Percentiles rank a stretch among this genome's conserved stretches.
Conservation (phyloP, 2,113 vertebrate genomes). For the Chloroceryle aenea region DNA sequence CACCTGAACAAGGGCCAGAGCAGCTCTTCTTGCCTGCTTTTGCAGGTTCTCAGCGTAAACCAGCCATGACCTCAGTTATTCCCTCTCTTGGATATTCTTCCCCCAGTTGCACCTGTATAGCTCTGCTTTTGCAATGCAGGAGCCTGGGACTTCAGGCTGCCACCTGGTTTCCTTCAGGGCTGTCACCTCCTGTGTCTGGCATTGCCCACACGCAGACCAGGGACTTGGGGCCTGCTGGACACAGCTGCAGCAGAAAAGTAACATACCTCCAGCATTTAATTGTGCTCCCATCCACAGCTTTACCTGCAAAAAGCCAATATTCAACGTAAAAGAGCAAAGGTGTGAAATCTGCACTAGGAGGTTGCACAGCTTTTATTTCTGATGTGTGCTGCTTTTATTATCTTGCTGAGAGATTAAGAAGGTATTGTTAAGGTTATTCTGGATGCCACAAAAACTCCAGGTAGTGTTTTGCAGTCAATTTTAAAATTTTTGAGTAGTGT, state of each 20-base stretch:
- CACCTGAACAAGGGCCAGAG: background rate
- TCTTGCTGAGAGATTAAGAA: conserved; percentile 32
- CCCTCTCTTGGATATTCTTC: background rate
- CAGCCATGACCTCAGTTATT: background rate
- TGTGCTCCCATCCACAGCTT: background rate
- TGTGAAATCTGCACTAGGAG: background rate
- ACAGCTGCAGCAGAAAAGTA: background rate
- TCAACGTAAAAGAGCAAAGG: background rate
- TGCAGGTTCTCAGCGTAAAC: background rate
- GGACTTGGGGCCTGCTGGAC: background rate
- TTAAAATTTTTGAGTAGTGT: background rate
- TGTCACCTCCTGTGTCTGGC: background rate
- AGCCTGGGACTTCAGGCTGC: background rate
- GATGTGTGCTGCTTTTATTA: conserved; percentile 32
- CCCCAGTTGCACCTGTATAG: fast-evolving
- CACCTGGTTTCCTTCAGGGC: background rate
- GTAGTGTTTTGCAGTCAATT: conserved; percentile 43
- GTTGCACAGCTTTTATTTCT: conserved; percentile 31
- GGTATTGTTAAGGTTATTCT: conserved; percentile 3
- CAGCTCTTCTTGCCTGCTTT: background rate
- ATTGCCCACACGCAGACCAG: fast-evolving
- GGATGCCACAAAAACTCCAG: conserved; percentile 35
- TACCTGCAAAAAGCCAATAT: background rate
- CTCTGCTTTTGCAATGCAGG: background rate
- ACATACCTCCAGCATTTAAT: background rate